Conservation (phyloP, 2,113 vertebrate genomes). For the Protomyctophum bolini region DNA sequence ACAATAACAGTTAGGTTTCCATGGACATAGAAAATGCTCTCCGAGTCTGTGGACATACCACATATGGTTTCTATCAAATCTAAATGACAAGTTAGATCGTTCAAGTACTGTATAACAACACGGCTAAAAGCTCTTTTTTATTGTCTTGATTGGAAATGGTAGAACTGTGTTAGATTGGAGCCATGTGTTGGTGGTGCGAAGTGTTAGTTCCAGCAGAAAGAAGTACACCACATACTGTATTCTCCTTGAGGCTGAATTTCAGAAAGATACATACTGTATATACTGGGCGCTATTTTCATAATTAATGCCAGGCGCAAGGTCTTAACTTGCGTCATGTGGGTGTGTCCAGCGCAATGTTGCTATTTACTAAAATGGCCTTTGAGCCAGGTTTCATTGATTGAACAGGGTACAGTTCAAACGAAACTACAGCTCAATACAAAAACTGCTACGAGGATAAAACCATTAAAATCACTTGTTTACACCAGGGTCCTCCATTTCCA, state of each 20-base stretch:
- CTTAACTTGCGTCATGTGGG: too few species aligned
- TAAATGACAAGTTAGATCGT: slow-evolving; percentile 23
- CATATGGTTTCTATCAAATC: slow-evolving; percentile 60
- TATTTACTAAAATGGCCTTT: too few species aligned
- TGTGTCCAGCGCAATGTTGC: too few species aligned
- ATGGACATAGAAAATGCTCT: slow-evolving; percentile 23
- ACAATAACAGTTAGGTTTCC: slow-evolving; percentile 17
- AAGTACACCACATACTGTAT: slow-evolving; percentile 29
- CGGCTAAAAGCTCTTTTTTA: not conserved
- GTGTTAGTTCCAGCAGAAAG: slow-evolving; percentile 29
- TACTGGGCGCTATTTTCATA: slow-evolving; percentile 2
- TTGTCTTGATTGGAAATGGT: slow-evolving; percentile 31
- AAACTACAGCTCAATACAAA: too few species aligned
- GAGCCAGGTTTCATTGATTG: too few species aligned
- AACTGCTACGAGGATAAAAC: too few species aligned
- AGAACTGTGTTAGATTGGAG: slow-evolving; percentile 47
- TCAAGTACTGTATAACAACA: slow-evolving; percentile 37
- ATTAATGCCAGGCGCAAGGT: not conserved
- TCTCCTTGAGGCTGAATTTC: slow-evolving; percentile 16
- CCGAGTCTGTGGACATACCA: not conserved
- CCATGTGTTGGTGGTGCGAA: slow-evolving; percentile 48
- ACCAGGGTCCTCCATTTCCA: too few species aligned
- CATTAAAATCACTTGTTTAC: too few species aligned
- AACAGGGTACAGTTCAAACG: too few species aligned
- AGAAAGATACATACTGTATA: slow-evolving; percentile 27